Base-by-base conservation (phyloP, 1,140 invertebrate species). In the Helicorthomorpha holstii region DNA sequence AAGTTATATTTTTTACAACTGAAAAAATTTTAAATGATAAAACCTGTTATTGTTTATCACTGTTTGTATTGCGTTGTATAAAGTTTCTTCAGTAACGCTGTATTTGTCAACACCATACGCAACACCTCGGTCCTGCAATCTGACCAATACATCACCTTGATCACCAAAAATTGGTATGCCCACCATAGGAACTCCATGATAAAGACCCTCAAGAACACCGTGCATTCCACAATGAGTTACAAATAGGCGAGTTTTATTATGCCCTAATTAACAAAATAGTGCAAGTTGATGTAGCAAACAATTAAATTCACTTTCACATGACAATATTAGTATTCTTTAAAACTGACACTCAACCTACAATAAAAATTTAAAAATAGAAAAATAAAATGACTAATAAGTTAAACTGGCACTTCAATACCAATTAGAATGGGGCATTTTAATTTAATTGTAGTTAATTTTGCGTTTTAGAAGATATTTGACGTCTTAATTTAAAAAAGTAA, bases 151-250 rank as follows among this genome's bases (percentile, higher is more conserved):
- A 10, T 19, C 26, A 48, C n/a, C 22, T 24, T 82, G 80, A 63
- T 82, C 78, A 12, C 69, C 71, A 34, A 79, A 74, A 24, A 83
- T 67, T 27, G 83, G 82, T 50, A 83, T 70, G 2, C 76, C 79
- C 21, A 85, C 64, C 3, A 83, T 69, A 1, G 82, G 82, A 7
- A 80, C 74, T 59, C 75, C 76, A 56, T 79, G 75, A 63, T 79
- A 77, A 14, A 83, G 65, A 2, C 80, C 75, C 65, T 85, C 83
- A 54, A 78, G 75, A 7, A 77, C 69, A 50, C 81, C 81, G 25
- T 81, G 67, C 24, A 78, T 61, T 16, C 83, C 83, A 12, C 79
- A 80, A 57, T 84, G 80, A 0, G 80, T 80, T 27, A 85, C 76
- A 55, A 85, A 82, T 0, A 72, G 66, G 58, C 73, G 74, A 1